phyloP scores from a whole-genome alignment of 2,113 vertebrate species.

The Rhinichthys klamathensis region DNA sequence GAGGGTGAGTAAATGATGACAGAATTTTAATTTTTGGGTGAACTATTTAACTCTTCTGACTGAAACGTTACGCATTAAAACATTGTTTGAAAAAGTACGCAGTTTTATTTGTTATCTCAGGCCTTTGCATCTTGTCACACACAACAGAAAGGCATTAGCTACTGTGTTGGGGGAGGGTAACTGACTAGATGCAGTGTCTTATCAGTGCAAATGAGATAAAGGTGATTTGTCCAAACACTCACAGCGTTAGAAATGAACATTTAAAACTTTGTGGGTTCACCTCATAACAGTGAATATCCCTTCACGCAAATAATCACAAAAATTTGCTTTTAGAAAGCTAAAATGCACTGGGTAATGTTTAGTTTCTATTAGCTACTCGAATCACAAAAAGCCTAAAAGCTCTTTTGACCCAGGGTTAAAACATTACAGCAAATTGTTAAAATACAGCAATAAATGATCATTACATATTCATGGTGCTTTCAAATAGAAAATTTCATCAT shows the following conservation, averaged over 20 bases:
- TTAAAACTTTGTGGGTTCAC: neutral
- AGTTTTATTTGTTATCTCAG: neutral
- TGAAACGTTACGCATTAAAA: neutral
- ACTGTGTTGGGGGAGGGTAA: constrained; percentile 2
- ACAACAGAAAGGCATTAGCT: constrained; percentile 27
- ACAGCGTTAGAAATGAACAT: constrained; percentile 31
- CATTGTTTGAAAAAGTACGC: neutral
- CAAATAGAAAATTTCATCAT: constrained; percentile 38
- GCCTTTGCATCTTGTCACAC: constrained; percentile 3
- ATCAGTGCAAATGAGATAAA: constrained; percentile 39
- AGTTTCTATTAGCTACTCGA: constrained; percentile 1
- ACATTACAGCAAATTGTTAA: neutral
- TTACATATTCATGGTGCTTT: constrained; percentile 38
- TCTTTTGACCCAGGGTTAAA: constrained; percentile 8
- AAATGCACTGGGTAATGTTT: constrained; percentile 32
- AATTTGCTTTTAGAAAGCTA: neutral
- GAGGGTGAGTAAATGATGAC: neutral
- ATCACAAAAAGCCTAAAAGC: constrained; percentile 1
- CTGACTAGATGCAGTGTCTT: neutral
- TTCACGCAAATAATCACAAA: constrained; percentile 22
- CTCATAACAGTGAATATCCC: constrained; percentile 14
- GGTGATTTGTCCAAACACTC: constrained; percentile 37
- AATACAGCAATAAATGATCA: constrained; percentile 13
- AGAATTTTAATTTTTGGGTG: neutral
- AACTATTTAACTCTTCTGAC: neutral